Evolutionary conservation across 1,140 invertebrate species (phyloP), one percentile per base, ranked within the genome.

Genomic region (Diorhabda elongata): DNA sequence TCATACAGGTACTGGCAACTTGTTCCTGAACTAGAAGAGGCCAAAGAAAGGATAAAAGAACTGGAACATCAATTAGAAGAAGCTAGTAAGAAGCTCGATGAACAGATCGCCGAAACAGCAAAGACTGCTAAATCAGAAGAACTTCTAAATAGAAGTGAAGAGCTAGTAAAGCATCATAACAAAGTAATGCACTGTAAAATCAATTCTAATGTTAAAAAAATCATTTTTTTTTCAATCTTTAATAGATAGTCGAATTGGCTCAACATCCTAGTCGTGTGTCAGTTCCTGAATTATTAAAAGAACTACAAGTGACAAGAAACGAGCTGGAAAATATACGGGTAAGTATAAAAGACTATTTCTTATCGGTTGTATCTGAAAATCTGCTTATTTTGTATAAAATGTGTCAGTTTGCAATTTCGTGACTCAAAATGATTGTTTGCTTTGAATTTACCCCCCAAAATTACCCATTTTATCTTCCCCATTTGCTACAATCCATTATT

Each of bases 321-420:
- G 92, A 94, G 84, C 85, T 94, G 76, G 91, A 93, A 79, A 92
- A 92, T 81, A 86, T 94, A 75, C 90, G 91, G 87, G 92, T 94
- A 85, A 87, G 85, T 72, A 26, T 26, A 26, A 26, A 26, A 26
- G 26, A 26, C 26, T 26, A 26, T 26, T 26, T 26, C 26, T 26
- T 26, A 26, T 26, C 26, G 26, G 26, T 26, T 26, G 26, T 26
- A 26, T 26, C 26, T 26, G 26, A 26, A 26, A 26, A 26, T 26
- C 26, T 26, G 26, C 26, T 26, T 26, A 26, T 26, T 26, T 26
- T 26, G 26, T 26, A 26, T 26, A 26, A 26, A 26, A 26, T 26
- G 26, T 26, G 26, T 26, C 26, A 26, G 26, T 26, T 26, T 26
- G 26, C 26, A 26, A 26, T 26, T 26, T 26, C 26, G 26, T 26